phyloP scores from a whole-genome alignment of 2,888 invertebrate genomes.

The Drosophila mimica region DNA sequence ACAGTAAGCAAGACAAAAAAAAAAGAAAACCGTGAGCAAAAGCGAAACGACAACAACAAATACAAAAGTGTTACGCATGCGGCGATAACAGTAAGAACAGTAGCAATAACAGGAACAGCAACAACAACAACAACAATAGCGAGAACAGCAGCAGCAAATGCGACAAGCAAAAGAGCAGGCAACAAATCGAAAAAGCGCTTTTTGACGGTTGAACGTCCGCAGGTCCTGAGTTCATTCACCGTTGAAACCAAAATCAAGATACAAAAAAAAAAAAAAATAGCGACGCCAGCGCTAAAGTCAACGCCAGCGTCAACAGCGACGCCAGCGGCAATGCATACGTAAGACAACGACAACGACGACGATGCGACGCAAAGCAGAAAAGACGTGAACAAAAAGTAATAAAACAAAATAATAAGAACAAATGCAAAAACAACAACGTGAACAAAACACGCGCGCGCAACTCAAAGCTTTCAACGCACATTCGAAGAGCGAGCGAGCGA shows the following conservation, averaged over 20 bases:
- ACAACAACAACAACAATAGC: slow-evolving; percentile 23
- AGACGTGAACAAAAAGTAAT: slow-evolving; percentile 34
- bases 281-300: slow-evolving; percentile 30
- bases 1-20: slow-evolving; percentile 29
- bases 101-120: slow-evolving; percentile 34
- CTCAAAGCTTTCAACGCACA: slow-evolving; percentile 71
- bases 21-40: slow-evolving; percentile 24
- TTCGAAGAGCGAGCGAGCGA: slow-evolving; percentile 21
- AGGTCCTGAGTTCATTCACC: slow-evolving; percentile 80
- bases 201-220: slow-evolving; percentile 78
- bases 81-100: slow-evolving; percentile 30
- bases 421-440: slow-evolving; percentile 52
- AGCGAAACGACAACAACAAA: slow-evolving; percentile 23
- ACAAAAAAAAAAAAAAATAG: slow-evolving; percentile 41
- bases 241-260: slow-evolving; percentile 79
- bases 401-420: slow-evolving; percentile 66
- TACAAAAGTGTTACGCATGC: slow-evolving; percentile 12
- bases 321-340: slow-evolving; percentile 57
- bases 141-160: slow-evolving; percentile 32
- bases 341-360: slow-evolving; percentile 50
- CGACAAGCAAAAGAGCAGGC: slow-evolving; percentile 25
- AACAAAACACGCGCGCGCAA: slow-evolving; percentile 50
- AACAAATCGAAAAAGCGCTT: slow-evolving; percentile 58
- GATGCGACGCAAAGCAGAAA: slow-evolving; percentile 37
- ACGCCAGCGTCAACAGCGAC: slow-evolving; percentile 35